Conservation (phyloP, 2,113 vertebrate genomes). For the Hiodon alosoides region DNA sequence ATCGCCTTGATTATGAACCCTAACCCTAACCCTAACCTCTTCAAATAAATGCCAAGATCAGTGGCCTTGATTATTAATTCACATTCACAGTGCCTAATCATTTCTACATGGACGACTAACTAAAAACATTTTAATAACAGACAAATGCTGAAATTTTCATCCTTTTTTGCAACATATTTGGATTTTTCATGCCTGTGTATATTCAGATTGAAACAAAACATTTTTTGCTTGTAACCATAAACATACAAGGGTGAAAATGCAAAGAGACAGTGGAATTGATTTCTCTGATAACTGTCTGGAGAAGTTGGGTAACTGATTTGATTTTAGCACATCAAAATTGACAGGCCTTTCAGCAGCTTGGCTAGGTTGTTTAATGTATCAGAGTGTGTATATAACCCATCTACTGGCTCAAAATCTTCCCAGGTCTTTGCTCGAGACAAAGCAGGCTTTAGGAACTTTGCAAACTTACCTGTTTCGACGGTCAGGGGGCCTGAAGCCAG, state of each 20-base stretch:
- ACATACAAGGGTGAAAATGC: slow-evolving; percentile 26
- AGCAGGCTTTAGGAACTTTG: background rate
- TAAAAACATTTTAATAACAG: no score
- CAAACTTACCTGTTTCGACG: no score
- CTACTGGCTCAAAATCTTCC: no score
- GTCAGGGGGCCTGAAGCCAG: background rate
- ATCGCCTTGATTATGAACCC: slow-evolving; percentile 33
- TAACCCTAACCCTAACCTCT: slow-evolving; percentile 31
- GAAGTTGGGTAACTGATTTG: slow-evolving; percentile 34
- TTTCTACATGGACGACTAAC: background rate
- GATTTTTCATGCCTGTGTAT: background rate
- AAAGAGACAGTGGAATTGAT: slow-evolving; percentile 32
- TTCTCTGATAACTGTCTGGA: slow-evolving; percentile 22
- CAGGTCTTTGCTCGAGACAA: no score
- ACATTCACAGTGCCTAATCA: slow-evolving; percentile 37
- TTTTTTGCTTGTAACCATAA: slow-evolving; percentile 24
- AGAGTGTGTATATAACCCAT: background rate
- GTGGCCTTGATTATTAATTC: slow-evolving; percentile 7
- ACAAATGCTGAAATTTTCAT: no score
- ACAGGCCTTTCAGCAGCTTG: background rate
- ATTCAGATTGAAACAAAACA: background rate
- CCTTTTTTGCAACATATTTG: background rate
- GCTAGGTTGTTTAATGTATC: background rate
- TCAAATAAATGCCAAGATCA: background rate
- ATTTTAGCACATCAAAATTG: background rate